Evolutionary conservation across 2,888 invertebrate genomes (phyloP).

Genomic region (Cheiracanthium punctorium): DNA sequence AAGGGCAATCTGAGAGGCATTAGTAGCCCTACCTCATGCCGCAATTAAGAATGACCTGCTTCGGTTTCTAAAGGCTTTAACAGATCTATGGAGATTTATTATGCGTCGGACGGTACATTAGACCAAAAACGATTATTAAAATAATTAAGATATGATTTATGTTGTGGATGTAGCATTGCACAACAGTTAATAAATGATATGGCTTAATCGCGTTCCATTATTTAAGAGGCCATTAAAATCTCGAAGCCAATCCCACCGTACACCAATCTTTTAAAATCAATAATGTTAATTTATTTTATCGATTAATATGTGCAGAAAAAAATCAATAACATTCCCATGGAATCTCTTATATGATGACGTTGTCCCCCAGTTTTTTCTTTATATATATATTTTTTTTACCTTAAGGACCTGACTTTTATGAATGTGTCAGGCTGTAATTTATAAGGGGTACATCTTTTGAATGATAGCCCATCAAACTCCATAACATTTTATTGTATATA

Average conservation of each 20-base stretch:
- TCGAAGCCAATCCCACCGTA: not conserved
- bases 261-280: not conserved
- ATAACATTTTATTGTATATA: too few species aligned
- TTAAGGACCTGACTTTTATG: too few species aligned
- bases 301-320: too few species aligned
- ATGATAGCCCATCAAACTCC: too few species aligned
- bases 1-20: not conserved
- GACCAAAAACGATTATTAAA: constrained; percentile 26
- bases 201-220: not conserved
- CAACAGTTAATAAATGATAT: not conserved
- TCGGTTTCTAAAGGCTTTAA: not conserved
- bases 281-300: not conserved
- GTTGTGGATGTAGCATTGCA: not conserved
- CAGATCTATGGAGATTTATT: not conserved
- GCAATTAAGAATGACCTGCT: not conserved
- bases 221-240: not conserved
- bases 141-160: constrained; percentile 47
- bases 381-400: too few species aligned
- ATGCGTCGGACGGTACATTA: not conserved
- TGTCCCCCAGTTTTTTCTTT: too few species aligned
- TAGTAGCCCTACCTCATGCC: not conserved
- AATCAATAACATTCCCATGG: too few species aligned
- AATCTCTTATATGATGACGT: too few species aligned
- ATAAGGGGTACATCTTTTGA: too few species aligned
- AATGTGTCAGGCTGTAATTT: too few species aligned